Evolutionary conservation across 2,113 vertebrate genomes (phyloP), one percentile per base, ranked within the genome.

Genomic region (Forbesichthys agassizii): DNA sequence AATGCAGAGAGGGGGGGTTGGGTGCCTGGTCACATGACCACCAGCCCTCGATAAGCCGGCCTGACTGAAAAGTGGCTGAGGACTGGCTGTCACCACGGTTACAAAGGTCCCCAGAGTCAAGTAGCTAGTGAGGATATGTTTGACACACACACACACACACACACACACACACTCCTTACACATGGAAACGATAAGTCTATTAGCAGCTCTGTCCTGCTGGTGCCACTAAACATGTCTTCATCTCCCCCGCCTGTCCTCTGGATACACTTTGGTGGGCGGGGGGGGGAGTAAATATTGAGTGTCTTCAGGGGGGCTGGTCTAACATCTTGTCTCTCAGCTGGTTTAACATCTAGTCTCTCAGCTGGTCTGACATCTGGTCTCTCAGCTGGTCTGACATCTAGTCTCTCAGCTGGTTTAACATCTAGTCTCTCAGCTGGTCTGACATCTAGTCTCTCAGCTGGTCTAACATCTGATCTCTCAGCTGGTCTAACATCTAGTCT

Each of bases 141-240:
- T 18, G 1, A 18, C 11, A 54, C 52, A 14, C 49, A 52, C 49
- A 8, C 36, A 42, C 36, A 51, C 48, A 51, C 53, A 54, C 53
- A 16, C n/a, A 16, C 53, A 57, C 16, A 36, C 9, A 48, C 54
- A 53, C 42, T 9, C 59, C 36, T 18, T 54, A 42, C 57, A 42
- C 55, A 14, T 18, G 54, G 16, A 53, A 60, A 16, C 13, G 63
- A 83, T 75, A 76, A 77, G n/a, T 68, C 62, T 46, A 54, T 75
- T 53, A 66, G 62, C 64, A 11, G 64, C 52, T 54, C 55, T n/a
- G 42, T 59, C 52, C 68, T 48, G 9, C n/a, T 3, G 66, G 33
- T 57, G 11, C 11, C 16, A 55, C 46, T 75, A 48, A 60, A 54
- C 51, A 18, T 52, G 68, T 46, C 58, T 16, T 27, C 20, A 16